These are phyloP conservation scores for Staurois parvus DNA, from an alignment of 2,797 vertebrate species.

Conservation along the genomic window DNA sequence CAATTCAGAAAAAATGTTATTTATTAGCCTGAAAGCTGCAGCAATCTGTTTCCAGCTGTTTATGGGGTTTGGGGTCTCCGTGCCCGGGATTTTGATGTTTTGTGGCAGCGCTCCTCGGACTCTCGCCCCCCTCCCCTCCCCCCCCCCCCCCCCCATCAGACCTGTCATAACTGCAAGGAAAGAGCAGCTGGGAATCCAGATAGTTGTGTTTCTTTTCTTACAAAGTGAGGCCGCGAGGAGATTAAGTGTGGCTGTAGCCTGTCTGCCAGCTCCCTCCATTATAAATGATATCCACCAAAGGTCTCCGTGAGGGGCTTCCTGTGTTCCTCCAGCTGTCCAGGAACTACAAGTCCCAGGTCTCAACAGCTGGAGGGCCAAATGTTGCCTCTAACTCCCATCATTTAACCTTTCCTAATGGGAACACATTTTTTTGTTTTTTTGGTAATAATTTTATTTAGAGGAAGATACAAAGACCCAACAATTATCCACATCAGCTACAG, in stretches of 20 bases:
- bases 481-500: too few relatives aligned
- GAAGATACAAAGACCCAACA: too few relatives aligned
- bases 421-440: neutral
- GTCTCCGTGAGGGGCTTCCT: neutral
- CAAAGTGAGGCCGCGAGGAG: conserved; percentile 52
- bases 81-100: conserved; percentile 40
- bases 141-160: conserved; percentile 4
- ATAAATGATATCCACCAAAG: conserved; percentile 10
- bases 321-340: neutral
- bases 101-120: neutral
- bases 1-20: conserved; percentile 26
- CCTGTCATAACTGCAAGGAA: conserved; percentile 54
- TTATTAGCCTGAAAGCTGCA: conserved; percentile 38
- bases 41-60: conserved; percentile 59
- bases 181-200: conserved; percentile 53
- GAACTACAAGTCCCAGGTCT: neutral
- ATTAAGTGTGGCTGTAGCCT: conserved; percentile 33
- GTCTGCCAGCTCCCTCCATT: conserved; percentile 9
- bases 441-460: too few relatives aligned
- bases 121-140: neutral
- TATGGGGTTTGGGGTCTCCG: conserved; percentile 33
- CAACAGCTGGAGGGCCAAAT: neutral
- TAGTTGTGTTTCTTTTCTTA: conserved; percentile 44
- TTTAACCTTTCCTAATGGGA: neutral
- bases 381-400: neutral